Conservation (phyloP, 2,113 vertebrate species). For the Anarrhichthys ocellatus region DNA sequence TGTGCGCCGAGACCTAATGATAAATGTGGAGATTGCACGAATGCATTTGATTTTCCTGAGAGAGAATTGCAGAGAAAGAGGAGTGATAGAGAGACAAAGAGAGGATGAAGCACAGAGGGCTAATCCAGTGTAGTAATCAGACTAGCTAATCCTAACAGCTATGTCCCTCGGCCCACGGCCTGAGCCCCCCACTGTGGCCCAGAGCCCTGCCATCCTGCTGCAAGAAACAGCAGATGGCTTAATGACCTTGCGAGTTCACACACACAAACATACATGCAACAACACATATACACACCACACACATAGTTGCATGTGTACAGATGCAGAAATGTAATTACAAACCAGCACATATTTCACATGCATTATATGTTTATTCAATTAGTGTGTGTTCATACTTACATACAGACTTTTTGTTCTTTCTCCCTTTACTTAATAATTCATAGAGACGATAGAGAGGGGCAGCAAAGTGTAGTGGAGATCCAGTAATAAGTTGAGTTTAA, state of each 20-base stretch:
- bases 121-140: conserved; percentile 79
- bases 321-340: background rate
- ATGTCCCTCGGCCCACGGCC: conserved; percentile 50
- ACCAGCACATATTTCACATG: background rate
- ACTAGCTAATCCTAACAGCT: conserved; percentile 78
- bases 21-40: background rate
- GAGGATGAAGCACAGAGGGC: conserved; percentile 30
- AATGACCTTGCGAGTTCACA: conserved; percentile 65
- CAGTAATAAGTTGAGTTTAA: background rate
- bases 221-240: conserved; percentile 74
- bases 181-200: conserved; percentile 52
- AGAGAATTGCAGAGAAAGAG: background rate
- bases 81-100: conserved; percentile 19
- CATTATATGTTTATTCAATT: background rate
- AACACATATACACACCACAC: background rate
- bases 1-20: background rate
- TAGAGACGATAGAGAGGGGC: background rate
- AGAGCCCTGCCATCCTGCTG: conserved; percentile 51
- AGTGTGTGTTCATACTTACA: background rate
- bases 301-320: background rate
- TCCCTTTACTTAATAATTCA: background rate
- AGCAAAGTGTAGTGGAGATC: background rate
- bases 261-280: conserved; percentile 20
- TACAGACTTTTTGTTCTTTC: background rate
- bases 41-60: background rate